Percentiles rank a stretch among this genome's conserved stretches.
Evolutionary conservation across 2,113 vertebrate species (phyloP).

Genomic region (Serinus canaria): DNA sequence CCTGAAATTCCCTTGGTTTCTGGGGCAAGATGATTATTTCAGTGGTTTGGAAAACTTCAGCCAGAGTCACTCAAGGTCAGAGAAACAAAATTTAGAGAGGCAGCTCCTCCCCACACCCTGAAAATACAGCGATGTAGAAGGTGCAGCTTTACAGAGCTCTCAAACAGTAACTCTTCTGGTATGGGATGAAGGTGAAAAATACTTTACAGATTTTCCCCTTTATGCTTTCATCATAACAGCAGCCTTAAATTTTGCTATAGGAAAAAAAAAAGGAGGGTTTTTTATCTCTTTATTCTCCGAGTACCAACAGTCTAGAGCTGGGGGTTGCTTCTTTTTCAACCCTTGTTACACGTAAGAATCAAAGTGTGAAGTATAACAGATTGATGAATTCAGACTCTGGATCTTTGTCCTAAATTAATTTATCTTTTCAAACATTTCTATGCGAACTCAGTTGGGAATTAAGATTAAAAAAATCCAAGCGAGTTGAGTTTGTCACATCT

Average conservation of each 20-base stretch:
- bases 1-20: background rate
- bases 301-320: background rate
- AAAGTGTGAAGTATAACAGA: background rate
- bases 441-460: background rate
- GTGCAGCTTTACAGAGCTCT: background rate
- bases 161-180: background rate
- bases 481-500: background rate
- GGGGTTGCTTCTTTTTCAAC: background rate
- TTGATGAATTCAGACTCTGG: background rate
- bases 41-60: background rate
- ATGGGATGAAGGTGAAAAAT: background rate
- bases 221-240: background rate
- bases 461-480: background rate
- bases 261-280: background rate
- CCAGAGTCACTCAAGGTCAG: background rate
- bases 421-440: background rate
- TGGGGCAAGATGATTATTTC: background rate
- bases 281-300: background rate
- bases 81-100: background rate
- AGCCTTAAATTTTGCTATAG: background rate
- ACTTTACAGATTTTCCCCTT: background rate
- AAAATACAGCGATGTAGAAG: background rate
- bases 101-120: background rate
- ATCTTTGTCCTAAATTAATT: background rate
- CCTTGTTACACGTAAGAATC: background rate